These are phyloP conservation scores for Drosophila silvestris DNA, from an alignment of 2,888 invertebrate genomes.

Conservation along the genomic window DNA sequence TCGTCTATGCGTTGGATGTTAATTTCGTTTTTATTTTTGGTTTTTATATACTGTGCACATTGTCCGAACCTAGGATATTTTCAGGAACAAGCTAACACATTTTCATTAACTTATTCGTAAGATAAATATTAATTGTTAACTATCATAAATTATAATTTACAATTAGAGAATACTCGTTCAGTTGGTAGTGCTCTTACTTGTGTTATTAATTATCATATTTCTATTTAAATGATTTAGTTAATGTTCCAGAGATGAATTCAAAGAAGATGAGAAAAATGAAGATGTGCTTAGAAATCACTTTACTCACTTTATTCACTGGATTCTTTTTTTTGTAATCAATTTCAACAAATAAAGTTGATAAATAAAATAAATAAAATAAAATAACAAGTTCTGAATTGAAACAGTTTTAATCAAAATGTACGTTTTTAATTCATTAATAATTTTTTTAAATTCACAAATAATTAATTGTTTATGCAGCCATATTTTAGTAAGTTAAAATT, in stretches of 20 bases:
- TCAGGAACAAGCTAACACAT: neutral
- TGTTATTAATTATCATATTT: neutral
- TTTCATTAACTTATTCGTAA: neutral
- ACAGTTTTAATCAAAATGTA: neutral
- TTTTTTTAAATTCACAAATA: neutral
- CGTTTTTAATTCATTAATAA: neutral
- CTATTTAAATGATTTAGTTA: neutral
- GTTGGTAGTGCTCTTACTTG: neutral
- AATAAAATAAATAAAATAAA: neutral
- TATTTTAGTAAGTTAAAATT: neutral
- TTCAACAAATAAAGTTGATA: no score
- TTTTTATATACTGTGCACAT: slow-evolving; percentile 15
- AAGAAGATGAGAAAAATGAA: neutral
- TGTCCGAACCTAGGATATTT: neutral
- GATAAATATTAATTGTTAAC: neutral
- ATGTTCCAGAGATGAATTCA: neutral
- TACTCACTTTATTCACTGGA: neutral
- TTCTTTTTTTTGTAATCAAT: neutral
- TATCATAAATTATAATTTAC: neutral
- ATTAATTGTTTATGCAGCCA: neutral
- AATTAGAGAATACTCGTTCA: neutral
- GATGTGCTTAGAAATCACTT: neutral
- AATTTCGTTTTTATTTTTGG: slow-evolving; percentile 18
- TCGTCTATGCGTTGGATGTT: slow-evolving; percentile 36
- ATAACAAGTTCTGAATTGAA: neutral